phyloP scores from a whole-genome alignment of 53 echinoderm and acorn worm genomes.

The Glandiceps talaboti region DNA sequence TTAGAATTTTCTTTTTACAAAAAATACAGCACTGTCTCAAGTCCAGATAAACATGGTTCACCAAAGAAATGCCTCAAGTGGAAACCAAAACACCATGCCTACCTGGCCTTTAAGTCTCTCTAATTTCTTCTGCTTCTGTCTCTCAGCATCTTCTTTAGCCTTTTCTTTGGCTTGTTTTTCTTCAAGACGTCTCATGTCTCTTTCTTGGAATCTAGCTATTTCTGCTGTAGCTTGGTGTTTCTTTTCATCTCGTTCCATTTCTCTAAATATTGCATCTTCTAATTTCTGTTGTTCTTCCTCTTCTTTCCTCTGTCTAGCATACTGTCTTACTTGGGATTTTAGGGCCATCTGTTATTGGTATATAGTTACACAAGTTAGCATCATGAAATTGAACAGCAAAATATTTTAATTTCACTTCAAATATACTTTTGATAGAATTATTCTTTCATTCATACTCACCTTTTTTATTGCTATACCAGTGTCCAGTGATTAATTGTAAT shows the following conservation, averaged over 20 bases:
- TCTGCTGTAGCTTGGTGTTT: slow-evolving; percentile 33
- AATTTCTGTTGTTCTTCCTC: slow-evolving; percentile 35
- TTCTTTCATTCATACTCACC: too few relatives aligned
- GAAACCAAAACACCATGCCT: too few relatives aligned
- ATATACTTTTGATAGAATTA: too few relatives aligned
- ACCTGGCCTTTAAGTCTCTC: slow-evolving; percentile 81
- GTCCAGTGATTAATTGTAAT: too few relatives aligned
- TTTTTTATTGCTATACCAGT: too few relatives aligned
- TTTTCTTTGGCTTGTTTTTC: slow-evolving; percentile 55
- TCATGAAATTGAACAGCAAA: too few relatives aligned
- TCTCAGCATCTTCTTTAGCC: slow-evolving; percentile 49
- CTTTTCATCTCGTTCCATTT: slow-evolving; percentile 49
- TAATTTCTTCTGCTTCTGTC: slow-evolving; percentile 53
- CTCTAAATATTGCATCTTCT: slow-evolving; percentile 30
- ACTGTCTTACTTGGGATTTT: slow-evolving; percentile 46
- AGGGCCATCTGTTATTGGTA: slow-evolving; percentile 51
- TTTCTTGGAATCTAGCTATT: slow-evolving; percentile 61
- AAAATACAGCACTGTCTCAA: too few relatives aligned
- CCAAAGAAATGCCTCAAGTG: too few relatives aligned
- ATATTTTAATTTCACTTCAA: too few relatives aligned
- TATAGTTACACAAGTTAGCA: too few relatives aligned
- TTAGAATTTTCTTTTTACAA: too few relatives aligned
- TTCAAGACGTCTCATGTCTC: slow-evolving; percentile 51
- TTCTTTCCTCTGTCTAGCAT: slow-evolving; percentile 49
- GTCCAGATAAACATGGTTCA: too few relatives aligned